phyloP scores from a whole-genome alignment of 1,140 invertebrate species.

The Lanistes nyassanus region DNA sequence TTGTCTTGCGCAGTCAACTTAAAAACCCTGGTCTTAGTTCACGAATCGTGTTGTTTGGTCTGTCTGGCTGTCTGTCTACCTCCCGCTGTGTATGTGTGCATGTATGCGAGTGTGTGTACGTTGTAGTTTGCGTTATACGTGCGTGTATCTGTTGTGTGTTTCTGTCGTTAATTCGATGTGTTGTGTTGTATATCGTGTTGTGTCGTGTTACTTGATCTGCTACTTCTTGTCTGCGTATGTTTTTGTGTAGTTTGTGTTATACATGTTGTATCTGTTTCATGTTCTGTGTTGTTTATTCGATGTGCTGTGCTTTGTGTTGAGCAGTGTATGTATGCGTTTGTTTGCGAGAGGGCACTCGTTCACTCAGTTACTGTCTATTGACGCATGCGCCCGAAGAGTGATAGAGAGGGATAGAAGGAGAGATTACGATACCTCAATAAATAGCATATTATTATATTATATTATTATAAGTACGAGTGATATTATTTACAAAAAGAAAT shows the following conservation, averaged over 20 bases:
- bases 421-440: no score
- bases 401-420: not conserved
- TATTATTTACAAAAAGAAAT: no score
- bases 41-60: not conserved
- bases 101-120: constrained; percentile 5
- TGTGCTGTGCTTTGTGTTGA: not conserved
- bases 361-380: no score
- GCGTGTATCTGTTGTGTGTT: constrained; percentile 13
- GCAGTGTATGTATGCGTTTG: not conserved
- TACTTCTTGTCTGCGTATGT: not conserved
- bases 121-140: not conserved
- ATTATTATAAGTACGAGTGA: no score
- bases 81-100: constrained; percentile 2
- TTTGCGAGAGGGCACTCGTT: not conserved
- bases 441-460: no score
- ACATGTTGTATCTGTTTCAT: not conserved
- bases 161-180: not conserved
- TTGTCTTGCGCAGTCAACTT: no score
- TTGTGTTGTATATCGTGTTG: not conserved
- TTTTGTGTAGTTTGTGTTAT: not conserved
- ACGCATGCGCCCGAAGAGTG: no score
- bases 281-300: no score
- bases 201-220: no score
- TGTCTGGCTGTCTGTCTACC: not conserved
- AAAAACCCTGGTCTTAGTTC: no score